phyloP scores from a whole-genome alignment of 2,888 invertebrate genomes.

The Thymelicus sylvestris region DNA sequence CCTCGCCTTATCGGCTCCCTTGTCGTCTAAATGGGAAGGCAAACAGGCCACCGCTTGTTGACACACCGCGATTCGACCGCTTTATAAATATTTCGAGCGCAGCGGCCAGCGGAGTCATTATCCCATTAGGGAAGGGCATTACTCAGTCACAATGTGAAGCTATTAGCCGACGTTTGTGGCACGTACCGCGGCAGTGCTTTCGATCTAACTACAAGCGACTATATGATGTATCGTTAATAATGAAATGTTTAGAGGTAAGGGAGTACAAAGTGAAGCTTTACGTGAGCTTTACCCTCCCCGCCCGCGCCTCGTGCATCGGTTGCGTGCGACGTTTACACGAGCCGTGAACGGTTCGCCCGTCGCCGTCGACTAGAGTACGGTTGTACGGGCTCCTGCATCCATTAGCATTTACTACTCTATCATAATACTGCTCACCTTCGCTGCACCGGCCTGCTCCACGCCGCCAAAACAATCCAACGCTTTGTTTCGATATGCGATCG shows the following conservation, averaged over 20 bases:
- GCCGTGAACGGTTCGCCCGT: constrained; percentile 2
- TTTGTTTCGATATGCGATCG: constrained; percentile 77
- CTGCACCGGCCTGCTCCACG: constrained; percentile 57
- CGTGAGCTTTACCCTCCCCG: constrained; percentile 46
- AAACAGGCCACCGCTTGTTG: constrained; percentile 73
- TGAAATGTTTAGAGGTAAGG: constrained; percentile 16
- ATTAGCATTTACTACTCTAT: constrained; percentile 47
- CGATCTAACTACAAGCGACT: constrained; percentile 27
- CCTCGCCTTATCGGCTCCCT: constrained; percentile 65
- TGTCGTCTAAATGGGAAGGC: constrained; percentile 71
- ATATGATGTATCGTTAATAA: constrained; percentile 21
- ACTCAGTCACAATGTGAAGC: constrained; percentile 76
- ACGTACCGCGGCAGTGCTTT: constrained; percentile 33
- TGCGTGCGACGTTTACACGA: constrained; percentile 42
- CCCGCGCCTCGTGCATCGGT: constrained; percentile 46
- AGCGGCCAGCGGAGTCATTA: constrained; percentile 66
- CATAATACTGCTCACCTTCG: constrained; percentile 63
- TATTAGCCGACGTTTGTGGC: constrained; percentile 61
- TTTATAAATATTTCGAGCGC: constrained; percentile 79
- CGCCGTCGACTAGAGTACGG: no score
- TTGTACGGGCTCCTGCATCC: constrained; percentile 38
- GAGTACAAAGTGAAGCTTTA: constrained; percentile 41
- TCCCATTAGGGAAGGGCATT: constrained; percentile 80
- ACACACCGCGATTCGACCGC: constrained; percentile 73
- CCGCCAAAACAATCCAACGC: constrained; percentile 73